phyloP scores from a whole-genome alignment of 2,888 invertebrate genomes.

The Cerastis rubricosa region DNA sequence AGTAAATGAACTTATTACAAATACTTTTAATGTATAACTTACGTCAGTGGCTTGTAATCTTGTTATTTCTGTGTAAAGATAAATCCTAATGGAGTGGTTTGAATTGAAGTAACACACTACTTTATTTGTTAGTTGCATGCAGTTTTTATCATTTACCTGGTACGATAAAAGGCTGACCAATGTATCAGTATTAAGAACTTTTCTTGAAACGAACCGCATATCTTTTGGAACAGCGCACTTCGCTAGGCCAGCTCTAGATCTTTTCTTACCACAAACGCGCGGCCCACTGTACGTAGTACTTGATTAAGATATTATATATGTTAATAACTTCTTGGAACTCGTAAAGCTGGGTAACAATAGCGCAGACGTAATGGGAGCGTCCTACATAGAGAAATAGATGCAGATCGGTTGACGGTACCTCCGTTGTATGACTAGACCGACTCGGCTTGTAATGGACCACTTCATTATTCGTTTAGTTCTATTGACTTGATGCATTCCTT shows the following conservation, averaged over 20 bases:
- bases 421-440: not conserved
- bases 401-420: slow-evolving; percentile 19
- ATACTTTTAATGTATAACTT: slow-evolving; percentile 42
- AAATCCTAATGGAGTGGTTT: slow-evolving; percentile 22
- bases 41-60: slow-evolving; percentile 35
- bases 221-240: not conserved
- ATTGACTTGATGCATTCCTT: slow-evolving; percentile 19
- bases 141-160: slow-evolving; percentile 30
- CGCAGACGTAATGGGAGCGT: slow-evolving; percentile 10
- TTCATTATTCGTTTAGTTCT: slow-evolving; percentile 44
- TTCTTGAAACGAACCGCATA: not conserved
- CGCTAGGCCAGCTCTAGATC: not conserved
- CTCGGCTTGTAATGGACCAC: slow-evolving; percentile 13
- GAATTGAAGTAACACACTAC: not conserved
- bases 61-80: slow-evolving; percentile 47
- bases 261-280: not conserved
- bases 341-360: not conserved
- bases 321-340: not conserved
- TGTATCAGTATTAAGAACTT: slow-evolving; percentile 4
- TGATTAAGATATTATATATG: not conserved
- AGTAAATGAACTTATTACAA: slow-evolving; percentile 57
- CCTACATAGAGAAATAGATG: slow-evolving; percentile 34
- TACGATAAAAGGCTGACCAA: not conserved
- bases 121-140: not conserved
- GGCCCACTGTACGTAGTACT: not conserved